Conservation (phyloP, 2,113 vertebrate genomes). For the Muntiacus reevesi region DNA sequence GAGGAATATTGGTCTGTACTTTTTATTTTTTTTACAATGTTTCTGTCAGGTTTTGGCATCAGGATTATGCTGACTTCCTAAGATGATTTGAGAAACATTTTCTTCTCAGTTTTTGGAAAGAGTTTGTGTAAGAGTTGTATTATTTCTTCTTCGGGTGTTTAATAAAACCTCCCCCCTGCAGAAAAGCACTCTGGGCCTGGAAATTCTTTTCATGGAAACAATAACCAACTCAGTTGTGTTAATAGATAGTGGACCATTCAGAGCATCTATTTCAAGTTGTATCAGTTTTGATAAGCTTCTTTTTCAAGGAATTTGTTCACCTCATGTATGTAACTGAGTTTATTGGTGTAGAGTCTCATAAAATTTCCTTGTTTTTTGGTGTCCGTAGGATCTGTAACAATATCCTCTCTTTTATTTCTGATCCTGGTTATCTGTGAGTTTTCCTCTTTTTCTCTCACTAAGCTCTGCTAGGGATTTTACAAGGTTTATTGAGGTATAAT, state of each 20-base stretch:
- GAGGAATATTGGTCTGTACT: background rate
- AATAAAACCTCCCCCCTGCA: background rate
- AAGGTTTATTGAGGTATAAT: background rate
- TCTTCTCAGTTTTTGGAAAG: background rate
- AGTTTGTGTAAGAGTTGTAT: background rate
- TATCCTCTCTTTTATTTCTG: slow-evolving; percentile 5
- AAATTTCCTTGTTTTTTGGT: background rate
- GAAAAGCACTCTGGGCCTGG: background rate
- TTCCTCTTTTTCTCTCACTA: background rate
- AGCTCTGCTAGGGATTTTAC: background rate
- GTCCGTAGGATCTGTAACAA: background rate
- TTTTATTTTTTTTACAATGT: background rate
- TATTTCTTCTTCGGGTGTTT: background rate
- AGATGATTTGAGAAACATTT: background rate
- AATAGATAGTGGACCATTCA: background rate
- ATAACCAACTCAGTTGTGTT: background rate
- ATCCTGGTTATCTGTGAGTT: background rate
- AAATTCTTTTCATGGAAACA: background rate
- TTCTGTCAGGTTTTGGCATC: background rate
- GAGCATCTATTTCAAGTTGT: background rate
- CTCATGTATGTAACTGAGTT: background rate
- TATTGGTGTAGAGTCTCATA: background rate
- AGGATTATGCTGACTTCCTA: background rate
- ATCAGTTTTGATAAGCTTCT: background rate
- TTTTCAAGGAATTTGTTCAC: background rate